These are phyloP conservation scores for Ectobius pallidus DNA, from an alignment of 2,888 invertebrate species.

Conservation along the genomic window DNA sequence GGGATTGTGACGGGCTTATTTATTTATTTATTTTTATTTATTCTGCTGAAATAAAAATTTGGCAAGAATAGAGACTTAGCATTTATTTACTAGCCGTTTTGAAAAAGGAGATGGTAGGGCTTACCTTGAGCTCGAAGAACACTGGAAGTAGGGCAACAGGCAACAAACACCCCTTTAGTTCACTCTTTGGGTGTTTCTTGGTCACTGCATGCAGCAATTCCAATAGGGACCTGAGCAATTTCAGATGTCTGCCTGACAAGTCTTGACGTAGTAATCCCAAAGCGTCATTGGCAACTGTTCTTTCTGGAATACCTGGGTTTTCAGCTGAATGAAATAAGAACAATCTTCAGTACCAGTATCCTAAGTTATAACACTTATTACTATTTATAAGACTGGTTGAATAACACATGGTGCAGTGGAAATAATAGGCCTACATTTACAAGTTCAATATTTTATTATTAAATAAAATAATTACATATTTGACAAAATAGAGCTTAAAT, in stretches of 20 bases:
- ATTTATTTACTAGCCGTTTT: no score
- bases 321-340: neutral
- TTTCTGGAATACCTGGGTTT: neutral
- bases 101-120: no score
- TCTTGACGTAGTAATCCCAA: neutral
- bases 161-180: neutral
- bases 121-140: neutral
- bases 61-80: neutral
- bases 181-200: neutral
- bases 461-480: no score
- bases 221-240: neutral
- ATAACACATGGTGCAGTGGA: no score
- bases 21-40: neutral
- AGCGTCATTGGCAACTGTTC: slow-evolving; percentile 2
- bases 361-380: no score
- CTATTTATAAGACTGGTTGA: no score
- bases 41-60: neutral
- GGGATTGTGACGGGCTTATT: no score
- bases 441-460: no score
- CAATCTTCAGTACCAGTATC: no score
- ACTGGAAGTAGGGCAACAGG: neutral
- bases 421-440: no score
- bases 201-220: neutral
- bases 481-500: no score
- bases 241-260: neutral